Conservation (phyloP, 2,113 vertebrate species). For the Trichechus manatus region DNA sequence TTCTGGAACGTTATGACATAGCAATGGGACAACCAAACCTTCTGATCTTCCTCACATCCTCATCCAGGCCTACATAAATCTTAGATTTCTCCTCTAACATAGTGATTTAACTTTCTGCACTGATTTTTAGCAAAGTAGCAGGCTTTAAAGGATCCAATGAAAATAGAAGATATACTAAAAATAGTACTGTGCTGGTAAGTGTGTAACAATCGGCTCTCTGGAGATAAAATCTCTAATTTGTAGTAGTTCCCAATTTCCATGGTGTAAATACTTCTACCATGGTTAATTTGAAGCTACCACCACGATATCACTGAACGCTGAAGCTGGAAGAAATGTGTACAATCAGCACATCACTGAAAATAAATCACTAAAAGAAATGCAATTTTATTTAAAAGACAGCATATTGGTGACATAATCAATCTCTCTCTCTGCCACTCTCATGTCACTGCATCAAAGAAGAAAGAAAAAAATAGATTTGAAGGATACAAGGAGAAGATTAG, state of each 20-base stretch:
- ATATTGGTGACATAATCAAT: not conserved
- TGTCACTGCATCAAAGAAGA: not conserved
- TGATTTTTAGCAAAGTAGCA: not conserved
- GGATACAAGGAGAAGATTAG: too few relatives aligned
- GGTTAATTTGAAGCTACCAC: too few relatives aligned
- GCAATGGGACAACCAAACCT: not conserved
- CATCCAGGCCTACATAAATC: not conserved
- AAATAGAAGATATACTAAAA: not conserved
- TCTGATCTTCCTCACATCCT: too few relatives aligned
- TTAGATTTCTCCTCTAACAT: not conserved
- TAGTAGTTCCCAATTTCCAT: not conserved
- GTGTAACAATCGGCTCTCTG: not conserved
- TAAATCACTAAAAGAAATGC: not conserved
- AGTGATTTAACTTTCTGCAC: not conserved
- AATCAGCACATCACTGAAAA: not conserved
- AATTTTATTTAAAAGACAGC: not conserved
- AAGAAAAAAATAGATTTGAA: not conserved
- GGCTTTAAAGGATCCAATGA: not conserved
- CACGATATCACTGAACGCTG: rapidly evolving
- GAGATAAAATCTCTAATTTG: not conserved
- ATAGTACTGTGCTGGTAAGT: not conserved
- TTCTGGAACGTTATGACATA: too few relatives aligned
- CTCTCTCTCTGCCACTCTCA: not conserved
- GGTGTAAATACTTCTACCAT: not conserved
- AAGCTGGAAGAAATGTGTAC: not conserved